These are phyloP conservation scores for Misgurnus mizolepis DNA, from an alignment of 2,113 vertebrate species.

Conservation along the genomic window DNA sequence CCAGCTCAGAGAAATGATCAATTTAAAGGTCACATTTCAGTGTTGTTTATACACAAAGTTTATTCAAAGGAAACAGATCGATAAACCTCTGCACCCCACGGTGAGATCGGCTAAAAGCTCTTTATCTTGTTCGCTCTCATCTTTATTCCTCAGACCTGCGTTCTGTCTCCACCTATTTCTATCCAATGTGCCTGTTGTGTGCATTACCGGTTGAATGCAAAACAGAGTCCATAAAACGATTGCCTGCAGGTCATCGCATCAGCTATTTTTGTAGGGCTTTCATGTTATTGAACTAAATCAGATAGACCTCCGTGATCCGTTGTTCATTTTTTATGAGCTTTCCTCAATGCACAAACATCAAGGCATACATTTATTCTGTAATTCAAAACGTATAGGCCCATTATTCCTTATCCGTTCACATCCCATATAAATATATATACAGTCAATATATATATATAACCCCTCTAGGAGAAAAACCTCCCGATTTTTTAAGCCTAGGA, in stretches of 20 bases:
- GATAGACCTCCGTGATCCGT: conserved; percentile 10
- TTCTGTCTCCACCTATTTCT: conserved; percentile 11
- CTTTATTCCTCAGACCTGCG: neutral
- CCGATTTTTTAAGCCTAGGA: too few species aligned
- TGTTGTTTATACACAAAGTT: conserved; percentile 46
- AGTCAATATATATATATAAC: too few species aligned
- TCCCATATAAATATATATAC: too few species aligned
- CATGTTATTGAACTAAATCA: conserved; percentile 31
- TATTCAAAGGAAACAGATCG: conserved; percentile 50
- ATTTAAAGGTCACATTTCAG: conserved; percentile 45
- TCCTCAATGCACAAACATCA: conserved; percentile 7
- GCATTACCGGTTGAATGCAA: conserved; percentile 26
- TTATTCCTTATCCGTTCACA: too few species aligned
- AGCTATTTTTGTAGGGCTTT: conserved; percentile 39
- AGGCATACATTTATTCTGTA: neutral
- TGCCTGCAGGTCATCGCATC: conserved; percentile 30
- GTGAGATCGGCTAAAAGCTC: conserved; percentile 3
- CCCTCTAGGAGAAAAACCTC: too few species aligned
- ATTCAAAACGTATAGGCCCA: too few species aligned
- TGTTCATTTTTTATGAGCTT: conserved; percentile 12
- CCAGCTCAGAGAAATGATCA: conserved; percentile 27
- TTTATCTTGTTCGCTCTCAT: conserved; percentile 24
- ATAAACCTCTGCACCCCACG: conserved; percentile 22
- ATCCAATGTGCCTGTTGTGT: conserved; percentile 18
- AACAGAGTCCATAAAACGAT: conserved; percentile 45